Evolutionary conservation across 2,888 invertebrate species (phyloP).

Genomic region (Sinotaia quadrata): DNA sequence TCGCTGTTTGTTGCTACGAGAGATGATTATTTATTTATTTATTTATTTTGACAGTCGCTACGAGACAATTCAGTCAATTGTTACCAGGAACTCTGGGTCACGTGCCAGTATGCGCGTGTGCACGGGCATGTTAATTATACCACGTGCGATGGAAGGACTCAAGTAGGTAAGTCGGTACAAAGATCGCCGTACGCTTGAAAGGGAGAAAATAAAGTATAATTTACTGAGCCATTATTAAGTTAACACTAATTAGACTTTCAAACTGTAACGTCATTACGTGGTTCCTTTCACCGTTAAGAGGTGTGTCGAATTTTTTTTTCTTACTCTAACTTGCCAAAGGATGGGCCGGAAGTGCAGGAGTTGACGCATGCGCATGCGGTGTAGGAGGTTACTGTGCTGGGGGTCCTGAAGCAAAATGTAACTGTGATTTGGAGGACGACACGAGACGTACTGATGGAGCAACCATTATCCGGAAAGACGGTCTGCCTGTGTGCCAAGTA

Average conservation of each 20-base stretch:
- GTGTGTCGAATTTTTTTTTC: too few relatives aligned
- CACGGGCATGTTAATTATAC: constrained; percentile 47
- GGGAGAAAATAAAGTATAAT: too few relatives aligned
- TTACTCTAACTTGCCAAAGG: too few relatives aligned
- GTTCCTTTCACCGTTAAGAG: too few relatives aligned
- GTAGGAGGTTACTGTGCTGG: constrained; percentile 45
- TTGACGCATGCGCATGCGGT: constrained; percentile 52
- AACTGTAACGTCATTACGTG: too few relatives aligned
- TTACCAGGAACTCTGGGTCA: constrained; percentile 46
- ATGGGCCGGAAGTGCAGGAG: constrained; percentile 45
- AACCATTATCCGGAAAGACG: constrained; percentile 32
- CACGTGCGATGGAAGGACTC: constrained; percentile 47
- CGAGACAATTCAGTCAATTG: constrained; percentile 48
- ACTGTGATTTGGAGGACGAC: constrained; percentile 52
- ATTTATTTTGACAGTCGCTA: constrained; percentile 43
- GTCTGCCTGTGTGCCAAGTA: constrained; percentile 43
- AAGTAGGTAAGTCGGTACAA: not conserved
- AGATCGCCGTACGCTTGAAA: too few relatives aligned
- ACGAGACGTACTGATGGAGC: constrained; percentile 32
- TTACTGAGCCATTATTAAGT: too few relatives aligned
- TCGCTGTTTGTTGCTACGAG: too few relatives aligned
- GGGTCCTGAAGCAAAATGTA: constrained; percentile 41
- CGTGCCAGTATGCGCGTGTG: constrained; percentile 52
- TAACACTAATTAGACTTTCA: too few relatives aligned
- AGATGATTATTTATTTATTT: too few relatives aligned